A percentile compares a stretch with the other conserved stretches of the same genome.
Evolutionary conservation across 2,797 vertebrate species (phyloP).

Genomic region (Pogonophryne albipinna): DNA sequence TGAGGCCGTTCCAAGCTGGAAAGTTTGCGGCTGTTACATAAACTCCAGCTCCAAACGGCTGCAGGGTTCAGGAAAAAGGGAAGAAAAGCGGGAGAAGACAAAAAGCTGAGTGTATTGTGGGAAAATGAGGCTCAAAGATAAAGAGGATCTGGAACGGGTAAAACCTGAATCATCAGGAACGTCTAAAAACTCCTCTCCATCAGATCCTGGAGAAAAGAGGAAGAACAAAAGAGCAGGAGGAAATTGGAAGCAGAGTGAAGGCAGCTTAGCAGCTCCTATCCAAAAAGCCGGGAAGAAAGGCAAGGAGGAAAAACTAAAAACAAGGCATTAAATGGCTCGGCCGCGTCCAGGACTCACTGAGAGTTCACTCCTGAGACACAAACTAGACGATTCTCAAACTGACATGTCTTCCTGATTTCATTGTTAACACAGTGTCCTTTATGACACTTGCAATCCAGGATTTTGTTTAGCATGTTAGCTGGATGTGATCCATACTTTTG

Average conservation of each 20-base stretch:
- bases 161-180: constrained; percentile 65
- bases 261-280: constrained; percentile 72
- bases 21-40: constrained; percentile 72
- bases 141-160: constrained; percentile 66
- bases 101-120: constrained; percentile 52
- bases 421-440: constrained; percentile 53
- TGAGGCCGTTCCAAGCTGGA: constrained; percentile 69
- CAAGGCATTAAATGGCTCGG: constrained; percentile 68
- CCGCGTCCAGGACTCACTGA: constrained; percentile 45
- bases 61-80: constrained; percentile 58
- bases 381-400: constrained; percentile 48
- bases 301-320: constrained; percentile 69
- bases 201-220: constrained; percentile 64
- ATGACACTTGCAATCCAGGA: constrained; percentile 43
- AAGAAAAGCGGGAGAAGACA: constrained; percentile 40
- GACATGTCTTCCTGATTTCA: constrained; percentile 57
- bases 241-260: constrained; percentile 79
- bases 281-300: constrained; percentile 72
- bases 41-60: constrained; percentile 60
- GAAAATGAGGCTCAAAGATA: constrained; percentile 59
- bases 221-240: constrained; percentile 75
- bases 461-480: constrained; percentile 46
- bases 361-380: constrained; percentile 53
- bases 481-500: constrained; percentile 38
- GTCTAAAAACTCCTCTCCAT: constrained; percentile 68